These are phyloP conservation scores for Echinometra lucunter DNA, from an alignment of 53 echinoderm and acorn worm genomes.

Conservation along the genomic window DNA sequence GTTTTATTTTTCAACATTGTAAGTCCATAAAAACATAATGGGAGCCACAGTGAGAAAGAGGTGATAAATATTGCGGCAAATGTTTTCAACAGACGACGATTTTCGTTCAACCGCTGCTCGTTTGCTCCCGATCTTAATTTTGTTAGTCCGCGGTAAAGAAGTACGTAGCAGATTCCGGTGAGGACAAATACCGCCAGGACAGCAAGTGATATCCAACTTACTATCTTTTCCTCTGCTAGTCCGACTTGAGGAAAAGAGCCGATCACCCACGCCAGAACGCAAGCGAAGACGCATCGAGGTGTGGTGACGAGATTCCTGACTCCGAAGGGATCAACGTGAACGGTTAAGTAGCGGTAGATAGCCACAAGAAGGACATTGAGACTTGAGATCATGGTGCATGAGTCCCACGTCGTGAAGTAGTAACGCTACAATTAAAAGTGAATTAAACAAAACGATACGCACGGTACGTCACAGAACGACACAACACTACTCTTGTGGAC, in stretches of 20 bases:
- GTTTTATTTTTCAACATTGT: background rate
- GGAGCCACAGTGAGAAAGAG: background rate
- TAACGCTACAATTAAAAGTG: background rate
- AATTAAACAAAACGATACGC: background rate
- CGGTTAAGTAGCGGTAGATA: slow-evolving; percentile 19
- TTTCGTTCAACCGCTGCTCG: slow-evolving; percentile 2
- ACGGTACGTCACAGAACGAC: too few species aligned
- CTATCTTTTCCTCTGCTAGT: background rate
- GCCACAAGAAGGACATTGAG: slow-evolving; percentile 15
- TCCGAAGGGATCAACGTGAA: slow-evolving; percentile 11
- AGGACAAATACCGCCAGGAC: background rate
- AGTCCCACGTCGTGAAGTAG: background rate
- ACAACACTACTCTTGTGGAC: too few species aligned
- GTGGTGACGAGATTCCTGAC: slow-evolving; percentile 24
- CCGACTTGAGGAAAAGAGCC: background rate
- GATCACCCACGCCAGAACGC: background rate
- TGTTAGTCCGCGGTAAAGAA: slow-evolving; percentile 8
- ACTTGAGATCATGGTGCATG: background rate
- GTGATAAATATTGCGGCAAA: slow-evolving; percentile 3
- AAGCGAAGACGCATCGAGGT: slow-evolving; percentile 4
- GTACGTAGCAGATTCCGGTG: background rate
- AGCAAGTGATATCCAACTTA: background rate
- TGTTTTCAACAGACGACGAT: slow-evolving; percentile 26
- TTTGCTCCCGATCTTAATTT: background rate
- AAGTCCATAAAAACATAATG: background rate